A percentile compares a stretch with the other conserved stretches of the same genome.
Conservation (phyloP, 2,113 vertebrate species). For the Picathartes gymnocephalus region DNA sequence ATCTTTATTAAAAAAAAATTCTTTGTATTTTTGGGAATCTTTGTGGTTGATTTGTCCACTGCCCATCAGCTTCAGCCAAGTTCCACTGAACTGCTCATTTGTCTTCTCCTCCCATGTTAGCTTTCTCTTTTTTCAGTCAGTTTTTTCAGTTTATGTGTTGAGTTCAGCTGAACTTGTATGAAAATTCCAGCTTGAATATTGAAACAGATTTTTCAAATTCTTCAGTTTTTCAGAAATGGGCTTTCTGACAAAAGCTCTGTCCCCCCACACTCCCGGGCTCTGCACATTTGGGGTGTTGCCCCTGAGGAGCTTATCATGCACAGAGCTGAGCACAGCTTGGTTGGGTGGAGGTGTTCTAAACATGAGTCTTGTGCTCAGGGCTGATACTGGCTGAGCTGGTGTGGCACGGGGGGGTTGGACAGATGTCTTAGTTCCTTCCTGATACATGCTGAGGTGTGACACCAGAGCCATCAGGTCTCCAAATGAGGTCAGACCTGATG, state of each 20-base stretch:
- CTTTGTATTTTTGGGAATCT: not conserved
- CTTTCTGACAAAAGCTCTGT: not conserved
- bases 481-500: not conserved
- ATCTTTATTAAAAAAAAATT: not conserved
- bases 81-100: not conserved
- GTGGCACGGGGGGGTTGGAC: not conserved
- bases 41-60: not conserved
- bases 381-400: constrained; percentile 4
- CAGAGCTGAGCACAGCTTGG: not conserved
- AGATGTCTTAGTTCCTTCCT: not conserved
- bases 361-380: not conserved
- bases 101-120: not conserved
- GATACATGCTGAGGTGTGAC: not conserved
- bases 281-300: not conserved
- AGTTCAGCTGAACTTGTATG: not conserved
- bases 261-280: fast-evolving
- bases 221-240: not conserved
- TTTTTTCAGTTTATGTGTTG: not conserved
- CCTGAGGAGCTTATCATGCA: not conserved
- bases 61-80: not conserved
- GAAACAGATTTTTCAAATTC: not conserved
- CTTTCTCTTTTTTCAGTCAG: not conserved
- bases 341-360: not conserved
- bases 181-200: not conserved
- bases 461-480: not conserved